Conservation (phyloP, 2,888 invertebrate genomes). For the Nemurella pictetii region DNA sequence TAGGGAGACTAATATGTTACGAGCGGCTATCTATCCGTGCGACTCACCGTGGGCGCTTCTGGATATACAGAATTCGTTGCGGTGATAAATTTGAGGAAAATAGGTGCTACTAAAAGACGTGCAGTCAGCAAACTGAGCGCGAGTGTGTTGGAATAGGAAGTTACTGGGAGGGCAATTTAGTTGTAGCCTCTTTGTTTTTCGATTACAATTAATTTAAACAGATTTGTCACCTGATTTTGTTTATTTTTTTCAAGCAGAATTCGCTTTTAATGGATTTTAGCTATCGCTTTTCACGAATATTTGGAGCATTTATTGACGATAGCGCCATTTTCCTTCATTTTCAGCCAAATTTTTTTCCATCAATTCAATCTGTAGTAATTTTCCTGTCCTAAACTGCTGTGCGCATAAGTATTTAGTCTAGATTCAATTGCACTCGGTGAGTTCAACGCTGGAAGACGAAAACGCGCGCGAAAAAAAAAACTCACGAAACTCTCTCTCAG, state of each 20-base stretch:
- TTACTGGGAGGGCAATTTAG: neutral
- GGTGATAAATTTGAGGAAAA: neutral
- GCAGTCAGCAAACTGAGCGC: neutral
- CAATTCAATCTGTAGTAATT: too few relatives aligned
- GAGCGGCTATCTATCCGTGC: neutral
- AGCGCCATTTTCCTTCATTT: too few relatives aligned
- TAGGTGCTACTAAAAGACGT: neutral
- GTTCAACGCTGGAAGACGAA: neutral
- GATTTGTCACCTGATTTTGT: neutral
- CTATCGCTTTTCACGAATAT: too few relatives aligned
- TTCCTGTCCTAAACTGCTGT: too few relatives aligned
- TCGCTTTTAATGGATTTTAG: too few relatives aligned
- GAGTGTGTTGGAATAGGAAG: neutral
- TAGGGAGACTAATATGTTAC: neutral
- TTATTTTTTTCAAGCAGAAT: too few relatives aligned
- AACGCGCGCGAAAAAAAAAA: neutral
- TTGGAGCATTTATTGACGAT: too few relatives aligned
- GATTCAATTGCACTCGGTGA: neutral
- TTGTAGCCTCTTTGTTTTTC: neutral
- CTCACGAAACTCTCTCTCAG: too few relatives aligned
- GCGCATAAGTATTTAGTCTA: too few relatives aligned
- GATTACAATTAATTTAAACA: neutral
- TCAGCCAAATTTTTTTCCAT: too few relatives aligned
- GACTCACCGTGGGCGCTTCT: neutral
- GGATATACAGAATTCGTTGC: neutral